A percentile compares a stretch with the other conserved stretches of the same genome.
phyloP scores from a whole-genome alignment of 2,113 vertebrate genomes.

The Cryptomyrus ogoouensis region DNA sequence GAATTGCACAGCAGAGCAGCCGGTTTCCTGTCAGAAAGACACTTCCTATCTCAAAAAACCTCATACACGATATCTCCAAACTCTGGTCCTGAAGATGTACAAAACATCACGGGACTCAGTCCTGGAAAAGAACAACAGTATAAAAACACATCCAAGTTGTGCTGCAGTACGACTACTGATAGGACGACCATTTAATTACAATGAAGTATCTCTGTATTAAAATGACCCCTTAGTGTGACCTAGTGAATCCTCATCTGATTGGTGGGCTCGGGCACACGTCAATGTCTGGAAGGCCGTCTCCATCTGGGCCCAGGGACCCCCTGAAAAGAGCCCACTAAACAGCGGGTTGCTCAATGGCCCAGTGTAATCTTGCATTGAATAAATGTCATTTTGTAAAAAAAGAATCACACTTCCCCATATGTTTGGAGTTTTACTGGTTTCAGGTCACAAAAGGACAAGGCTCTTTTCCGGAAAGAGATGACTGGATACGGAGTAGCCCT shows the following conservation, averaged over 20 bases:
- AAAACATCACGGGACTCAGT: neutral
- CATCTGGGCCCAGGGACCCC: neutral
- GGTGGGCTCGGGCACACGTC: neutral
- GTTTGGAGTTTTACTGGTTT: neutral
- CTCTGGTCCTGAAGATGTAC: neutral
- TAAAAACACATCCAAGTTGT: neutral
- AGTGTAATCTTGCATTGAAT: conserved; percentile 9
- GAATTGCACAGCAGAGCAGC: neutral
- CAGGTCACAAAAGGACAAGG: neutral
- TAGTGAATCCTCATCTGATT: neutral
- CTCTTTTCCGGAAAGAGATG: neutral
- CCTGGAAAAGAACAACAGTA: neutral
- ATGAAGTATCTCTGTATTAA: neutral
- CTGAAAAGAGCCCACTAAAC: neutral
- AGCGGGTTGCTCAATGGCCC: neutral
- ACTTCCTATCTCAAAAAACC: conserved; percentile 9
- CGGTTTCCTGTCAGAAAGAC: conserved; percentile 20
- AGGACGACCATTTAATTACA: neutral
- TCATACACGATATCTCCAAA: neutral
- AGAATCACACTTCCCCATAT: neutral
- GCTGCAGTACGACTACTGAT: neutral
- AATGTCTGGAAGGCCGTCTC: neutral
- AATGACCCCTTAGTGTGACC: neutral
- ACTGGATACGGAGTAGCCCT: neutral
- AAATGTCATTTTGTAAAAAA: conserved; percentile 8